Percentiles rank a stretch among this genome's conserved stretches.
Evolutionary conservation across 1,140 invertebrate genomes (phyloP).

Genomic region (Dendroctonus valens): DNA sequence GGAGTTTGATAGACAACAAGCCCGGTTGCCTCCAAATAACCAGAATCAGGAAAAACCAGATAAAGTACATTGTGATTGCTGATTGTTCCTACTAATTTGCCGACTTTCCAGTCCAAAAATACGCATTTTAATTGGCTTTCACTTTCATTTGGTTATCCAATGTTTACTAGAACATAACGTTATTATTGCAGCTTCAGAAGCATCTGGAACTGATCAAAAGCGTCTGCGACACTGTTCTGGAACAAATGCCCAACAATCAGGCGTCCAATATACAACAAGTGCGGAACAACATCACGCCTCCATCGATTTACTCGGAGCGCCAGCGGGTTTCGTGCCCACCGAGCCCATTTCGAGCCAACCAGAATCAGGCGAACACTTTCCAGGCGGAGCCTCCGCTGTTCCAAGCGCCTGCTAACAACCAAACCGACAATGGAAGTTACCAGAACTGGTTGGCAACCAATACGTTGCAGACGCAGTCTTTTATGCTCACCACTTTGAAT

Average conservation of each 20-base stretch:
- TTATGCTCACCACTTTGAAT: constrained; percentile 51
- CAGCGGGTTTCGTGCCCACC: constrained; percentile 37
- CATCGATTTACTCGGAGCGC: constrained; percentile 44
- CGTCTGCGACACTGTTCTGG: constrained; percentile 48
- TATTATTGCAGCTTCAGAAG: constrained; percentile 44
- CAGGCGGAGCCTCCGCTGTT: constrained; percentile 35
- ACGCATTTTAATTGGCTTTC: not conserved
- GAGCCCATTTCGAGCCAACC: constrained; percentile 24
- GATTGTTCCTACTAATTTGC: not conserved
- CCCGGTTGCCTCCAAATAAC: constrained; percentile 10
- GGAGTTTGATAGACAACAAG: constrained; percentile 9
- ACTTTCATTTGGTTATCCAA: too few species aligned
- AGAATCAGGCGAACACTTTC: constrained; percentile 40
- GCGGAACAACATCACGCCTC: constrained; percentile 46
- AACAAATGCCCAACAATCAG: constrained; percentile 33
- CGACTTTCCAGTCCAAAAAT: not conserved
- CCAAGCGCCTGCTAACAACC: not conserved
- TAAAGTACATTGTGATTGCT: constrained; percentile 5
- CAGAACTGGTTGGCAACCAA: constrained; percentile 47
- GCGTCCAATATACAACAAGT: constrained; percentile 40
- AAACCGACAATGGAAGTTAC: constrained; percentile 32
- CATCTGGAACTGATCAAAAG: constrained; percentile 48
- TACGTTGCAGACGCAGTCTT: constrained; percentile 51
- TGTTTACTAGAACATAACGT: too few species aligned
- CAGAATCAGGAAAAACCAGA: constrained; percentile 25